Evolutionary conservation across 1,140 invertebrate genomes (phyloP).

Genomic region (Lycorma delicatula): DNA sequence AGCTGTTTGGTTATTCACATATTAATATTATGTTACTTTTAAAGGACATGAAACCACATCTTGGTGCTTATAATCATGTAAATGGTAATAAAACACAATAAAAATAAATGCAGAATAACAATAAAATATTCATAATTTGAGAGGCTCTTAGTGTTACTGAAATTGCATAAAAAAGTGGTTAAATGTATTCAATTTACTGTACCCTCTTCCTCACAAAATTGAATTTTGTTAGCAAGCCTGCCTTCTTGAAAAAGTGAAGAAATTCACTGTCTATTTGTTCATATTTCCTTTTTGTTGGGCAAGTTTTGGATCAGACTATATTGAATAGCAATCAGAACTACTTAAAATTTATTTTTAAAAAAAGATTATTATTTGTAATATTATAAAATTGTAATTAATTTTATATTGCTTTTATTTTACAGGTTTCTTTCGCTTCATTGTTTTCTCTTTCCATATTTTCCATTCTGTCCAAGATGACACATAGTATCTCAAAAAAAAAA

Average conservation of each 20-base stretch:
- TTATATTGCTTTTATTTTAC: conserved; percentile 41
- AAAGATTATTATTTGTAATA: conserved; percentile 7
- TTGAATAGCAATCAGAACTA: neutral
- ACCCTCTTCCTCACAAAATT: too few relatives aligned
- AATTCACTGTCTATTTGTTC: conserved; percentile 10
- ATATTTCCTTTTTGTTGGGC: conserved; percentile 14
- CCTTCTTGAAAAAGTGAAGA: conserved; percentile 12
- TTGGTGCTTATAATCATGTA: too few relatives aligned
- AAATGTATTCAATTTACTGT: too few relatives aligned
- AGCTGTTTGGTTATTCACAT: too few relatives aligned
- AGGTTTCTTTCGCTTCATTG: conserved; percentile 83
- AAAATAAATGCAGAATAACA: too few relatives aligned
- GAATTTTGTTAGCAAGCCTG: conserved; percentile 29
- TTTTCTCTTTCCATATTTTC: conserved; percentile 72
- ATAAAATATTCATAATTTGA: too few relatives aligned
- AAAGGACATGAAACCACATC: too few relatives aligned
- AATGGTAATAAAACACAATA: too few relatives aligned
- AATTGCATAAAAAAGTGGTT: too few relatives aligned
- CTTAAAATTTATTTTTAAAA: conserved; percentile 9
- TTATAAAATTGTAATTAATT: conserved; percentile 17
- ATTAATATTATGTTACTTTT: too few relatives aligned
- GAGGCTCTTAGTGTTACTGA: too few relatives aligned
- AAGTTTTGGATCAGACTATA: neutral
- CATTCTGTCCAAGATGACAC: conserved; percentile 55
- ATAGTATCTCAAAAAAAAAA: too few relatives aligned